Evolutionary conservation across 2,113 vertebrate genomes (phyloP).

Genomic region (Oryzias woworae): DNA sequence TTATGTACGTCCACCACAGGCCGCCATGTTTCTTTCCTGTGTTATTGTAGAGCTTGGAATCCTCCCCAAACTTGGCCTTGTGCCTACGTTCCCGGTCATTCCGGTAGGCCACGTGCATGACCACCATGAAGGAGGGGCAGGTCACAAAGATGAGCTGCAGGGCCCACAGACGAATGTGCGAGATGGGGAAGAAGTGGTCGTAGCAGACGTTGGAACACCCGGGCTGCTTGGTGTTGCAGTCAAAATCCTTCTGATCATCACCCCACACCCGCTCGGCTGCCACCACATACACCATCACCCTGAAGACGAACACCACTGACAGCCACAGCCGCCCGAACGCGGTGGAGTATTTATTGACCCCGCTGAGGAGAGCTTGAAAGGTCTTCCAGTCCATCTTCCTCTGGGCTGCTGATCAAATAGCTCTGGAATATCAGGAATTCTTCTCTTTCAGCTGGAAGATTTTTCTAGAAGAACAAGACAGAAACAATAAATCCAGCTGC

Average conservation of each 20-base stretch:
- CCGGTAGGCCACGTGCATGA: slow-evolving; percentile 86
- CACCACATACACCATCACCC: slow-evolving; percentile 86
- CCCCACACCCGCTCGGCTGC: slow-evolving; percentile 85
- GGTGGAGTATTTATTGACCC: slow-evolving; percentile 87
- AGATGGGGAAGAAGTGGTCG: slow-evolving; percentile 80
- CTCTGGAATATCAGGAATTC: neutral
- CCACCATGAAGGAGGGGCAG: slow-evolving; percentile 83
- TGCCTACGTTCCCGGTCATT: slow-evolving; percentile 80
- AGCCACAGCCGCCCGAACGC: slow-evolving; percentile 85
- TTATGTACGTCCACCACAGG: slow-evolving; percentile 81
- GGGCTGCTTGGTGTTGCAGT: slow-evolving; percentile 86
- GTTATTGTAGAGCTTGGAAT: slow-evolving; percentile 69
- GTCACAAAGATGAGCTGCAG: slow-evolving; percentile 82
- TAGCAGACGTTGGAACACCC: slow-evolving; percentile 88
- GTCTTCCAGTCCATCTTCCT: slow-evolving; percentile 85
- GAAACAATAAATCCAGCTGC: slow-evolving; percentile 9
- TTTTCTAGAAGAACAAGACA: slow-evolving; percentile 15
- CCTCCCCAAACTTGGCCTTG: slow-evolving; percentile 66
- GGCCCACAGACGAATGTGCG: slow-evolving; percentile 82
- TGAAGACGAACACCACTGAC: slow-evolving; percentile 87
- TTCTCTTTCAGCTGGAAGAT: neutral
- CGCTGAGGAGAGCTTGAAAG: slow-evolving; percentile 83
- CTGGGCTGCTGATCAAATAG: slow-evolving; percentile 21
- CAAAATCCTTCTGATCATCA: slow-evolving; percentile 85
- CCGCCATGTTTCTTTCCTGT: slow-evolving; percentile 78